phyloP scores from a whole-genome alignment of 2,113 vertebrate species.

The Phainopepla nitens region DNA sequence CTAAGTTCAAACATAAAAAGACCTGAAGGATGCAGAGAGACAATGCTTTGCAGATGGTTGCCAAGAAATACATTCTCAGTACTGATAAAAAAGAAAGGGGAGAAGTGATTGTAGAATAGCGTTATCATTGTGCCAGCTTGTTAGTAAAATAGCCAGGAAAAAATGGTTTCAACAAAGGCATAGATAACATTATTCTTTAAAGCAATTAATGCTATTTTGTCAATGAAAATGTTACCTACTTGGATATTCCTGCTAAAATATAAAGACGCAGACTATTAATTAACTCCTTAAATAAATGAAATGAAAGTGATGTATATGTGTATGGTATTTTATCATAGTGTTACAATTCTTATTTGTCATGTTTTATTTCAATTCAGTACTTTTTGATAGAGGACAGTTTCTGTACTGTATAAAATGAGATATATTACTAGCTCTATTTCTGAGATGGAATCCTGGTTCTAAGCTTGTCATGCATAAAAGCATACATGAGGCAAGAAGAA shows the following conservation, averaged over 20 bases:
- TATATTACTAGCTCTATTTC: not conserved
- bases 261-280: not conserved
- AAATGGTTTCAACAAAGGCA: not conserved
- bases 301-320: not conserved
- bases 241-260: not conserved
- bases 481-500: not conserved
- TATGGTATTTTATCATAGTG: not conserved
- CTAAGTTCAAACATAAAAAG: not conserved
- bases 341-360: not conserved
- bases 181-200: not conserved
- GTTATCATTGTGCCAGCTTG: not conserved
- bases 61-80: not conserved
- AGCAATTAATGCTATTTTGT: not conserved
- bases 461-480: not conserved
- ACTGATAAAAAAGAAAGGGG: not conserved
- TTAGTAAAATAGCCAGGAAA: not conserved
- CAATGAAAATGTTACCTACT: not conserved
- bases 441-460: not conserved
- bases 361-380: not conserved
- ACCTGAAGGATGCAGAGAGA: not conserved
- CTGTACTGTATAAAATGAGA: not conserved
- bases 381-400: not conserved
- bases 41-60: fast-evolving
- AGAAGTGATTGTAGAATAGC: not conserved
- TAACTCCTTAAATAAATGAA: not conserved